phyloP scores from a whole-genome alignment of 2,888 invertebrate genomes.

The Cepaea hortensis region DNA sequence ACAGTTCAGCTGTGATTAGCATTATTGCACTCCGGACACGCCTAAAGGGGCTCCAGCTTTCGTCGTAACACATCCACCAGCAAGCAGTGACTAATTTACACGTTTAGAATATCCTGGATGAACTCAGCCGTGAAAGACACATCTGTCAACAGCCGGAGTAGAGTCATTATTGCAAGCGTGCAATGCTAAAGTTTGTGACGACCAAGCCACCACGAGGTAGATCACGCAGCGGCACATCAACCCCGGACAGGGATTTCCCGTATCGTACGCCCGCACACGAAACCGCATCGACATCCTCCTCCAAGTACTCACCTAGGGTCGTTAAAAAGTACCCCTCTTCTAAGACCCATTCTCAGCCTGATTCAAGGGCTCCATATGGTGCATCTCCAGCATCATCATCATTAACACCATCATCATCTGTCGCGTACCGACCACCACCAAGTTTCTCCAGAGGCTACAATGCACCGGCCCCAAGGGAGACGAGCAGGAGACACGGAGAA shows the following conservation, averaged over 20 bases:
- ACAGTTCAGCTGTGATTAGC: too few species aligned
- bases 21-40: too few species aligned
- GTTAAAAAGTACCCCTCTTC: not conserved
- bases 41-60: too few species aligned
- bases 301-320: conserved; percentile 23
- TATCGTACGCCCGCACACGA: conserved; percentile 17
- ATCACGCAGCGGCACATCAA: conserved; percentile 40
- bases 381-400: not conserved
- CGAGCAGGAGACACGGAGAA: not conserved
- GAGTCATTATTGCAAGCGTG: conserved; percentile 10
- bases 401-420: not conserved
- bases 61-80: too few species aligned
- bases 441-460: not conserved
- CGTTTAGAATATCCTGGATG: not conserved
- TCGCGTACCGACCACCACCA: not conserved
- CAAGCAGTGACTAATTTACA: too few species aligned
- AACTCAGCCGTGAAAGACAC: not conserved
- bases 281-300: not conserved
- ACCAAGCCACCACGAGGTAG: conserved; percentile 62
- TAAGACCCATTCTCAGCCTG: not conserved
- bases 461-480: not conserved
- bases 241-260: conserved; percentile 37
- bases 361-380: not conserved
- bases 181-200: conserved; percentile 68
- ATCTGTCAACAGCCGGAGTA: not conserved